These are phyloP conservation scores for Oxycera nigricornis DNA, from an alignment of 2,888 invertebrate species.

Conservation along the genomic window DNA sequence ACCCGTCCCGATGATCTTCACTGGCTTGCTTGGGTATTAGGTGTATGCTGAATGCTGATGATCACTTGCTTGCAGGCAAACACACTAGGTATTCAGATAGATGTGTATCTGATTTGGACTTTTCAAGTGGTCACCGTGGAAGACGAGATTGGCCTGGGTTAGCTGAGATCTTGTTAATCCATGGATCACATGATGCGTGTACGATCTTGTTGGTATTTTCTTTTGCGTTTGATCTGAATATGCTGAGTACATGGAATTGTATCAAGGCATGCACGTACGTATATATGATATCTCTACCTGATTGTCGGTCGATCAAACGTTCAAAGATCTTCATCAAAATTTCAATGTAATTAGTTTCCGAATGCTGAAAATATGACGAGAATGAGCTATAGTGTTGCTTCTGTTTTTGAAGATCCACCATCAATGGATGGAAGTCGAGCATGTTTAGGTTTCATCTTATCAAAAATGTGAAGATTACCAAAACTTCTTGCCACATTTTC, in stretches of 20 bases:
- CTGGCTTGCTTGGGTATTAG: background rate
- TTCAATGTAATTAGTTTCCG: slow-evolving; percentile 21
- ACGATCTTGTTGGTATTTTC: slow-evolving; percentile 24
- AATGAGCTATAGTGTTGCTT: background rate
- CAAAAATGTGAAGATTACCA: too few species aligned
- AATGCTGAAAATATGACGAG: background rate
- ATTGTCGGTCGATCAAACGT: background rate
- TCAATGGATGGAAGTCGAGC: too few species aligned
- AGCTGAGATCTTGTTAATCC: slow-evolving; percentile 4
- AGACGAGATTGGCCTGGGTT: background rate
- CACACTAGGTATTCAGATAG: background rate
- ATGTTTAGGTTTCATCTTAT: too few species aligned
- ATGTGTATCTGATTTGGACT: background rate
- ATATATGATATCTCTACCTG: background rate
- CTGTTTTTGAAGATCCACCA: background rate
- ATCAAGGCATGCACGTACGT: background rate
- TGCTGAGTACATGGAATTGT: slow-evolving; percentile 25
- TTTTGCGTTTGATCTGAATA: slow-evolving; percentile 27
- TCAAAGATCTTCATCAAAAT: slow-evolving; percentile 14
- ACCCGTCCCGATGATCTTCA: background rate
- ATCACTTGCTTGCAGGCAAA: background rate
- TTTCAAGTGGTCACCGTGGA: background rate
- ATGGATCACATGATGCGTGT: slow-evolving; percentile 5
- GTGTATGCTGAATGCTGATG: background rate
- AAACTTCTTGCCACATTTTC: too few species aligned